Base-by-base conservation (phyloP, 2,113 vertebrate species). In the Chionodraco myersi region DNA sequence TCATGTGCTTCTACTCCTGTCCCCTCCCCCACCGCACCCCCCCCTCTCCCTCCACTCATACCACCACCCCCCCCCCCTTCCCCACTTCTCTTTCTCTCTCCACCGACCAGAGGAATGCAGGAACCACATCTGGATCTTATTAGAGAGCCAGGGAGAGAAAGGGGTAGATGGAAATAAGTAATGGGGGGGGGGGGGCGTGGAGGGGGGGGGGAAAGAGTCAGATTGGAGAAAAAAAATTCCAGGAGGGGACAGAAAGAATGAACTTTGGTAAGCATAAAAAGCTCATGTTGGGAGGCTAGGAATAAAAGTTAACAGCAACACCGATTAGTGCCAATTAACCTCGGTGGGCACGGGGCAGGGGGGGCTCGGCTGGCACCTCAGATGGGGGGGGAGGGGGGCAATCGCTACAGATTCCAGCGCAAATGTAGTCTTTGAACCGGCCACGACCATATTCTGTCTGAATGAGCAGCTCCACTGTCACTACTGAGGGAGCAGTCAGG, bases 121-220 rank as follows among this genome's bases (percentile, higher is more conserved):
- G 91, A 93, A 90, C 88, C 94, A 94, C 94, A 95, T 95, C 94
- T 94, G 94, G 94, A 95, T 93, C 89, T 92, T 93, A 95, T 95
- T 94, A 95, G 89, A 92, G 86, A 90, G 87, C 70, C 71, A 81
- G 77, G 86, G 84, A 85, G 87, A 85, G 87, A 77, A 80, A 77
- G 86, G 83, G 87, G 76, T 59, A 70, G 84, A 88, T 89, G 90
- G 85, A 90, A 91, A 89, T 44, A 76, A 80, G 81, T 79, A 78
- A 51, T 65, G 70, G 72, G n/a, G 52, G 15, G 63, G 72, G 16
- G 52, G 18, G 67, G 60, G 65, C 3, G 72, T 52, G 49, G 65
- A 30, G 44, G 44, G 59, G 6, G 30, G 30, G n/a, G 23, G 36
- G 41, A 36, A 63, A 36, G 49, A 52, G 80, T 59, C 57, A 34